Evolutionary conservation across 2,888 invertebrate species (phyloP), one percentile per base, ranked within the genome.

Genomic region (Nymphalis c-album): DNA sequence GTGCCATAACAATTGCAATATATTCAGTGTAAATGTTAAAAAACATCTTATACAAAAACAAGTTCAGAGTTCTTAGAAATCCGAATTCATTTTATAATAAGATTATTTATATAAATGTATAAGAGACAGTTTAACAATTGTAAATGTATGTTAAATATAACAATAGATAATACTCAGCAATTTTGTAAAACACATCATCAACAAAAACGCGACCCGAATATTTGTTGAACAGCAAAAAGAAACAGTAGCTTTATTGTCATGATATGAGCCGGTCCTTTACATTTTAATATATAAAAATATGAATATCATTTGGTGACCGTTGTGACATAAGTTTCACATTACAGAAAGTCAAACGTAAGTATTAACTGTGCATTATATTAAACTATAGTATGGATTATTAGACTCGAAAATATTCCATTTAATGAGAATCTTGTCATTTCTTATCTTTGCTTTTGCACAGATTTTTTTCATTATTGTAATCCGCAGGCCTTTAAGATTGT

Each of bases 151-250:
- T 58, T 50, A 31, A 63, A 57, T 58, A 45, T 68, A 70, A 71
- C 68, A 74, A 70, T 71, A 26, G 10, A 40, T 57, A 53, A 26
- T 31, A 10, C 48, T 68, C 60, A 73, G 71, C 70, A 67, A 20
- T 73, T 74, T 72, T 59, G 64, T 62, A 73, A 74, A 69, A 63
- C 48, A 46, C 70, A 67, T 58, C 66, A 53, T 69, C 63, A 66
- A 63, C 73, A 70, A 57, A 64, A 68, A 48, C 26, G 57, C 61
- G 64, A 68, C 68, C 68, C 45, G 58, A 67, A 68, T 71, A 59
- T 69, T 48, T 51, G 59, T 64, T 35, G 35, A 40, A 67, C 69
- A 69, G 71, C 73, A 70, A 67, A 69, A 70, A 47, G 20, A 62
- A 58, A 57, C 70, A 73, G 70, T 74, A 60, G 63, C 71, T 53